Evolutionary conservation across 2,113 vertebrate genomes (phyloP), one percentile per base, ranked within the genome.

Genomic region (Psophia crepitans): DNA sequence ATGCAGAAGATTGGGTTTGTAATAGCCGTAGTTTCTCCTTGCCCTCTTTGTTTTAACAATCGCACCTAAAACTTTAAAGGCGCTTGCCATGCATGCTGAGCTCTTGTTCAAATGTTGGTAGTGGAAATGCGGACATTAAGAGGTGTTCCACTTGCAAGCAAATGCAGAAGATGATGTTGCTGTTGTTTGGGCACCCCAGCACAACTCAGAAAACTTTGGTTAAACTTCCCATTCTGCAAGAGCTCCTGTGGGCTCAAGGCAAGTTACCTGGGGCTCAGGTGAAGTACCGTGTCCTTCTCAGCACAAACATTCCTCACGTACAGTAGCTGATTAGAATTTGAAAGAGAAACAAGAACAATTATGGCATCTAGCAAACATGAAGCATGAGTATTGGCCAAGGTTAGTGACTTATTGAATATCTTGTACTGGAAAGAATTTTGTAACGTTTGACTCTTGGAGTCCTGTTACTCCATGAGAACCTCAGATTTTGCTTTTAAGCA

Each of bases 11-110:
- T 8, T 43, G 15, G 49, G 20, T 69, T 74, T 66, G 41, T 63
- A 73, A 65, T 12, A 61, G 57, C 1, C n/a, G 49, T 66, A 37
- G 37, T 77, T 80, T 87, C 79, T 60, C 26, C 54, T 90, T 81
- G 93, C 83, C 82, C 79, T 76, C 66, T 84, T 77, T 80, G 60
- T 92, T 95, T 90, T n/a, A 95, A 56, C 73, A 81, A 24, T 24
- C 19, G 1, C 2, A 18, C 13, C 35, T 33, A 26, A 73, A 77
- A 90, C 93, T 82, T 39, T 16, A 43, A 51, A 86, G 71, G 41
- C 56, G 30, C 88, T 82, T 46, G 46, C 57, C 2, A 1, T 33
- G 65, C 58, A 71, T 32, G 57, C 79, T 5, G 64, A 86, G 71
- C 82, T 84, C 58, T 87, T 90, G 82, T 91, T 93, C 28, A 23